These are phyloP conservation scores for Hyppa rectilinea DNA, from an alignment of 2,888 invertebrate genomes.

Conservation along the genomic window DNA sequence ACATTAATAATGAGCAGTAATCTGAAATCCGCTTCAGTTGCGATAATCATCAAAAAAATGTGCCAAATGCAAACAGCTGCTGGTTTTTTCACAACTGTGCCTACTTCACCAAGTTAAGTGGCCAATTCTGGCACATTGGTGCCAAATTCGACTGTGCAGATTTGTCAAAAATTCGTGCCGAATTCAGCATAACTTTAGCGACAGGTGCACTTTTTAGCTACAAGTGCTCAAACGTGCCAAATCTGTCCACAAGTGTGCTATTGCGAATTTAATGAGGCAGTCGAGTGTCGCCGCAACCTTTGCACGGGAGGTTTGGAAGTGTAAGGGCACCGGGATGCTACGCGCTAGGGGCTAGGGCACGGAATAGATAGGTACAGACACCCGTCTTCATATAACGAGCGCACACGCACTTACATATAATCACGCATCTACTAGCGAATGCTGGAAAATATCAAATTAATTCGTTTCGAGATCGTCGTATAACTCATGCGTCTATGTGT, in stretches of 20 bases:
- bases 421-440: not conserved
- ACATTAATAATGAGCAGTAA: constrained; percentile 7
- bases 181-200: constrained; percentile 26
- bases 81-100: constrained; percentile 33
- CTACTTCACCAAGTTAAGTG: constrained; percentile 26
- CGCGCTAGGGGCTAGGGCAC: constrained; percentile 40
- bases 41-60: constrained; percentile 28
- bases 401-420: constrained; percentile 13
- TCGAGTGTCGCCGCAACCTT: constrained; percentile 56
- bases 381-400: not conserved
- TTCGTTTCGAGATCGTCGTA: no score
- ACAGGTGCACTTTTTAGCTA: constrained; percentile 54
- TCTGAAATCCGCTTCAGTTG: constrained; percentile 10
- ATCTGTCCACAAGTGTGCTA: constrained; percentile 47
- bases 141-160: constrained; percentile 37
- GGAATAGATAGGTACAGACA: constrained; percentile 19
- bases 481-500: no score
- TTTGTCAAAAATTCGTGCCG: constrained; percentile 41
- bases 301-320: constrained; percentile 45
- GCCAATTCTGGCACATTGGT: constrained; percentile 33
- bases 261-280: constrained; percentile 38
- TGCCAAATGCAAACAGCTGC: constrained; percentile 29
- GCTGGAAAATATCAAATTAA: no score
- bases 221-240: constrained; percentile 50
- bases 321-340: constrained; percentile 51